Evolutionary conservation across 1,140 invertebrate species (phyloP), one percentile per base, ranked within the genome.

Genomic region (Dreissena polymorpha): DNA sequence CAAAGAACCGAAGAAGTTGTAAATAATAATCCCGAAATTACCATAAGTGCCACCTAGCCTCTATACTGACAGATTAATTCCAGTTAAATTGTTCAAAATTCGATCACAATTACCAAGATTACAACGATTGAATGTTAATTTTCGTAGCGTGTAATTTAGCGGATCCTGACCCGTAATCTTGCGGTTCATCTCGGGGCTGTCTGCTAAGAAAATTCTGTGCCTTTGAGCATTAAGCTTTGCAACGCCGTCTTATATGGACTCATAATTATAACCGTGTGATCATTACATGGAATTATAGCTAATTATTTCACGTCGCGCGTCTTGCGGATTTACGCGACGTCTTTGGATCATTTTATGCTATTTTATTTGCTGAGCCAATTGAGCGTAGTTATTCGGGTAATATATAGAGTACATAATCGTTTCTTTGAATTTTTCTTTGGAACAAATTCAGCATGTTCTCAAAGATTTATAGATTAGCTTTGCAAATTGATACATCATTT

Each of bases 1-100:
- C 39, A 39, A 39, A 39, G 39, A 39, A 39, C 39, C 2, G 39
- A 39, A 39, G 8, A 39, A 39, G 39, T 39, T 39, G 39, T 39
- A 39, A 39, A 39, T 39, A 39, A 39, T 39, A 39, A 39, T 39
- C 39, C 39, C 39, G 8, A 39, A 39, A 39, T 39, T 39, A 39
- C 39, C 39, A 39, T 39, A 39, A 39, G 39, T 39, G 39, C 39
- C 39, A 5, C 39, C 39, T 39, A 39, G 39, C 39, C 39, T 23
- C 57, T 60, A 60, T 60, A 23, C 57, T 60, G 57, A 60, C 57
- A 60, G 57, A 60, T n/a, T 60, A 60, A 60, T 60, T 60, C 57
- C 2, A n/a, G 21, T 60, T 5, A 60, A 60, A 60, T 60, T 6
- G 57, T 23, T 60, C 57, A 12, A 60, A 23, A 60, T 60, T 60